Conservation (phyloP, 2,888 invertebrate species). For the Ophion ventricosus region DNA sequence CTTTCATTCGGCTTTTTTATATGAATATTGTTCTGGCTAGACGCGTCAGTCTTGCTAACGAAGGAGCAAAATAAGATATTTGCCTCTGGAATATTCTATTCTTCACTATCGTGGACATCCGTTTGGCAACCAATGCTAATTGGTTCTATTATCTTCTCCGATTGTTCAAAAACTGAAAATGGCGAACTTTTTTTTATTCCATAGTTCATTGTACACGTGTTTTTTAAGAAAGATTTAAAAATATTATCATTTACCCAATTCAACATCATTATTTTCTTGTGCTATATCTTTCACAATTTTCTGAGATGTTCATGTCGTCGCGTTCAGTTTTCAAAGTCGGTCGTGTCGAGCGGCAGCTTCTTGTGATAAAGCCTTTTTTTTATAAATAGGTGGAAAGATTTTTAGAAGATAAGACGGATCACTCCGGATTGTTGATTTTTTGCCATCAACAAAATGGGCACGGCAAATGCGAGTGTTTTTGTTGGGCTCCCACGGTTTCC, state of each 20-base stretch:
- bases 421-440: slow-evolving; percentile 58
- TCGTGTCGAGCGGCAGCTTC: too few species aligned
- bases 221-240: background rate
- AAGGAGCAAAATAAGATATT: slow-evolving; percentile 9
- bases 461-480: too few species aligned
- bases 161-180: background rate
- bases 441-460: slow-evolving; percentile 63
- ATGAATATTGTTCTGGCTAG: slow-evolving; percentile 8
- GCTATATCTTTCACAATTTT: background rate
- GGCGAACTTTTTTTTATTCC: background rate
- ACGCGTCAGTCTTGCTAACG: slow-evolving; percentile 6
- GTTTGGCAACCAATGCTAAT: slow-evolving; percentile 47
- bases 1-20: background rate
- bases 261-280: slow-evolving; percentile 6
- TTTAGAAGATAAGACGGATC: slow-evolving; percentile 56
- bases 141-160: background rate
- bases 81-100: slow-evolving; percentile 36
- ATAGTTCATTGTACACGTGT: background rate
- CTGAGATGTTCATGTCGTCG: background rate
- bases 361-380: slow-evolving; percentile 11
- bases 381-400: slow-evolving; percentile 57
- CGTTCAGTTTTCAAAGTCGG: slow-evolving; percentile 31
- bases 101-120: background rate
- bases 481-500: slow-evolving; percentile 73
- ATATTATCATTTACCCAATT: background rate